Conservation (phyloP, 2,113 vertebrate genomes). For the Tachysurus fulvidraco region DNA sequence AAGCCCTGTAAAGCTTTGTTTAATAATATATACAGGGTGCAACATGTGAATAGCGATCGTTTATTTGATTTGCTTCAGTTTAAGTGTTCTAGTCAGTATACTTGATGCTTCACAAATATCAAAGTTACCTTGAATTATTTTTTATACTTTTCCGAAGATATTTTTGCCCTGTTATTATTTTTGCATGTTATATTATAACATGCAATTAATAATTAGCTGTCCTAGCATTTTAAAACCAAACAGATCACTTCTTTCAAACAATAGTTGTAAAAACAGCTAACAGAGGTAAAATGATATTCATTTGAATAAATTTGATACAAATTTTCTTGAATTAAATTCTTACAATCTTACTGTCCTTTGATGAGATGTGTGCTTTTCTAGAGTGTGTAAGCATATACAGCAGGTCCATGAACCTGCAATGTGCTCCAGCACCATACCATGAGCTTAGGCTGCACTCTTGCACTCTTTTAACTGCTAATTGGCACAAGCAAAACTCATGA, state of each 20-base stretch:
- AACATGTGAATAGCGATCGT: not conserved
- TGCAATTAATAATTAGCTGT: not conserved
- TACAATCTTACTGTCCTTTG: no score
- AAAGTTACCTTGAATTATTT: not conserved
- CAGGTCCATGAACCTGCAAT: not conserved
- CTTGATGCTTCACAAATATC: not conserved
- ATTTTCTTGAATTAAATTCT: not conserved
- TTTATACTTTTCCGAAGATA: not conserved
- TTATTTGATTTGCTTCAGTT: not conserved
- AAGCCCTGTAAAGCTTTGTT: not conserved
- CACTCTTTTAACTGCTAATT: conserved; percentile 59
- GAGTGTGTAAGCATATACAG: not conserved
- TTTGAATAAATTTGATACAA: not conserved
- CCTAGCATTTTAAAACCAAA: not conserved
- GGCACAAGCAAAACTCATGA: conserved; percentile 51
- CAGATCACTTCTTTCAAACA: not conserved
- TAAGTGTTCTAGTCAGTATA: not conserved
- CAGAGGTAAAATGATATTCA: not conserved
- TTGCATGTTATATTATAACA: not conserved
- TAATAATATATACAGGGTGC: not conserved
- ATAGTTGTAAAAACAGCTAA: not conserved
- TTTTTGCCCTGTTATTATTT: not conserved
- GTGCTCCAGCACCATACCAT: not conserved
- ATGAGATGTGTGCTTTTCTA: not conserved
- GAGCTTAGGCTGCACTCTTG: conserved; percentile 15